Base-by-base conservation (phyloP, 1,140 invertebrate species). In the Nebria ingens region DNA sequence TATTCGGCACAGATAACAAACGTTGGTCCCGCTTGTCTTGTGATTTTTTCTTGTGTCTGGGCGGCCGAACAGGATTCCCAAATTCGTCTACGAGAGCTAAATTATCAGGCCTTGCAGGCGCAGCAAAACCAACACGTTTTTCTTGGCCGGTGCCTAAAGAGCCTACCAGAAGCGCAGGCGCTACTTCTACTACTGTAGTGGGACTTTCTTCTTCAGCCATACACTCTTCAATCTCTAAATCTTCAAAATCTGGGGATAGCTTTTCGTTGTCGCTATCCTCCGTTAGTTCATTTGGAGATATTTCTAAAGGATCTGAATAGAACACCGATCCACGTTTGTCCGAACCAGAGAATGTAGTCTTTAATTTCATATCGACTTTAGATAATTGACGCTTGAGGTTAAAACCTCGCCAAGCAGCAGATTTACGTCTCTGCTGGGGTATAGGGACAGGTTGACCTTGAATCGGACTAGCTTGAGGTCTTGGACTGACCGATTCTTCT, bases 331-430 rank as follows among this genome's bases (percentile, higher is more conserved):
- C 66, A 58, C 71, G 65, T 58, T 72, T 70, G 57, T 65, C 62
- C 52, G 66, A 64, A 21, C 66, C 70, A 61, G 75, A 76, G 69
- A 77, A 80, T 56, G 75, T 80, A 61, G 80, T 83, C 65, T 86
- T 86, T 59, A 89, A 76, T 70, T 87, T 89, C 62, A 87, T 76
- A 71, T 90, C 87, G 55, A 87, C 86, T 71, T 81, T 86, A 56
- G 83, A 86, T 59, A 89, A 76, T 70, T 87, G 86, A 66, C 86
- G 81, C 70, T 89, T 89, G 40, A 90, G 75, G 65, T 81, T 86
- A 69, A 89, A 85, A 54, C 77, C 79, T 70, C 82, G 85, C 82
- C 83, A 84, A 34, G 80, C 76, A 11, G 77, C 76, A 51, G 80
- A 82, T 64, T 80, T 81, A 34, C 81, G 72, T 58, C 76, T 66